These are phyloP conservation scores for Schizotus pectinicornis DNA, from an alignment of 2,888 invertebrate species.

Conservation along the genomic window DNA sequence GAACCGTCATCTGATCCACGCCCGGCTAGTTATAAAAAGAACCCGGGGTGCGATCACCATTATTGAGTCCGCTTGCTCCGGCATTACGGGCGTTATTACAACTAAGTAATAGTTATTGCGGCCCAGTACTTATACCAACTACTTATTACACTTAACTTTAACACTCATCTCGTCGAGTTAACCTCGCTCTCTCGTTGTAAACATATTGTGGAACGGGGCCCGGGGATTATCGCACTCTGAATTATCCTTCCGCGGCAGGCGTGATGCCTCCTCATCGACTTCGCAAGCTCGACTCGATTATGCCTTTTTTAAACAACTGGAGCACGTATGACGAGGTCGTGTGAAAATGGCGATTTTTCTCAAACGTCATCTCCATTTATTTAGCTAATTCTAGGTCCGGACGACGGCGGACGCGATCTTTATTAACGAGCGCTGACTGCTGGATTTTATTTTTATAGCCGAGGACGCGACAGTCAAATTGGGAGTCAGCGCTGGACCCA, in stretches of 20 bases:
- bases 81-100: conserved; percentile 50
- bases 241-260: conserved; percentile 36
- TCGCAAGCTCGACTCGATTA: too few species aligned
- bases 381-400: too few species aligned
- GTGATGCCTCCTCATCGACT: too few species aligned
- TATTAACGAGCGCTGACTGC: too few species aligned
- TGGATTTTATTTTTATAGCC: too few species aligned
- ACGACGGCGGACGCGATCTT: too few species aligned
- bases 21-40: conserved; percentile 41
- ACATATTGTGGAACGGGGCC: conserved; percentile 44
- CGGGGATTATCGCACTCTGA: conserved; percentile 48
- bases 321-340: too few species aligned
- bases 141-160: conserved; percentile 51
- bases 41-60: conserved; percentile 47
- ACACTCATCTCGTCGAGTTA: conserved; percentile 45
- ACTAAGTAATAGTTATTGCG: conserved; percentile 49
- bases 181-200: conserved; percentile 41
- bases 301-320: too few species aligned
- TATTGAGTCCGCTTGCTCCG: conserved; percentile 41
- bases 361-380: too few species aligned
- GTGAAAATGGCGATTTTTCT: too few species aligned
- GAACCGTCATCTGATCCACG: conserved; percentile 34
- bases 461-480: too few species aligned
- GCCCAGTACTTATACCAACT: conserved; percentile 42
- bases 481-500: too few species aligned